Percentiles rank a stretch among this genome's conserved stretches.
phyloP scores from a whole-genome alignment of 1,140 invertebrate genomes.

The Drosophila repletoides region DNA sequence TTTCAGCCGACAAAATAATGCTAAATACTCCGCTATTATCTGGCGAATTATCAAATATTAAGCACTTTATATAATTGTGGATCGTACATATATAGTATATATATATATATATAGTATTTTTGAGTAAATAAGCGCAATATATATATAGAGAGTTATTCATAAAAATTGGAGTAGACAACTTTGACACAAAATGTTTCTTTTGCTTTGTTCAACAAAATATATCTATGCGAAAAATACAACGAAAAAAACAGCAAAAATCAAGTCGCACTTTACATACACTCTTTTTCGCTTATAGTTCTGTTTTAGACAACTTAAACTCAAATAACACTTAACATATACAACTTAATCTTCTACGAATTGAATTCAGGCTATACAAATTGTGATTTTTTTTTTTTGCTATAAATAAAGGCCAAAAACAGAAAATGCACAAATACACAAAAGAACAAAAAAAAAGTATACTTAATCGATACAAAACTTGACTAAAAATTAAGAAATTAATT shows the following conservation, averaged over 20 bases:
- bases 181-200: conserved; percentile 39
- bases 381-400: conserved; percentile 38
- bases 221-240: neutral
- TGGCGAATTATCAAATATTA: conserved; percentile 20
- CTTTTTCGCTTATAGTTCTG: conserved; percentile 41
- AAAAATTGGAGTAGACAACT: conserved; percentile 49
- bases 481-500: conserved; percentile 32
- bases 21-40: too few species aligned
- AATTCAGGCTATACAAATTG: conserved; percentile 67
- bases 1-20: conserved; percentile 28
- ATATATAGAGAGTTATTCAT: conserved; percentile 32
- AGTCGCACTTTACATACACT: too few species aligned
- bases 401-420: conserved; percentile 46
- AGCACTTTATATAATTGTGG: conserved; percentile 21
- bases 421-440: conserved; percentile 62
- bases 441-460: conserved; percentile 39
- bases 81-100: conserved; percentile 27
- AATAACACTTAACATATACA: conserved; percentile 76
- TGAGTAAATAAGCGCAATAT: conserved; percentile 31
- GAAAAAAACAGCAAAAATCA: too few species aligned
- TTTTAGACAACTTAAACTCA: conserved; percentile 55
- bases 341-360: conserved; percentile 59
- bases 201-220: conserved; percentile 3
- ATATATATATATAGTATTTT: conserved; percentile 30
- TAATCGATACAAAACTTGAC: conserved; percentile 36